Base-by-base conservation (phyloP, 2,797 vertebrate species). In the Parambassis ranga region DNA sequence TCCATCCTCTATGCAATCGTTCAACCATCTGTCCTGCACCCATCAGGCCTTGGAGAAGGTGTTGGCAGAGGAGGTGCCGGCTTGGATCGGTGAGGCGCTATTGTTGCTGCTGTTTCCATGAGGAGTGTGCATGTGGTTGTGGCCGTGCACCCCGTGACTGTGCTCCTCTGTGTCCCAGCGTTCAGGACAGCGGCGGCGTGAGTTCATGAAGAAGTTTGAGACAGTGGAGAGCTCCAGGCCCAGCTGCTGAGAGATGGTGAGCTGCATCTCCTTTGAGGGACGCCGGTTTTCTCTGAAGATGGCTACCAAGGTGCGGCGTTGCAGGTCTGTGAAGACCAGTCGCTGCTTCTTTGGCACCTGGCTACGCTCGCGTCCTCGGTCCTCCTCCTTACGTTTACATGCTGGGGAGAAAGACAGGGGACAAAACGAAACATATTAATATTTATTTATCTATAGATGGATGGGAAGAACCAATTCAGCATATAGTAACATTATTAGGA, bases 201-300 rank as follows among this genome's bases (percentile, higher is more conserved):
- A 95, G 27, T 98, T 98, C 96, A 98, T 98, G 93, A 98, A 97
- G 94, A 98, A 98, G 83, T 98, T 98, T 93, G 96, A 98, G 92
- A 98, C 96, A 2, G 97, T 98, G 91, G 88, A 94, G 86, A 97
- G 95, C 92, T 98, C 97, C 86, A 98, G 86, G 75, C 96, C 96
- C 67, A 98, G 94, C 89, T 98, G 97, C 92, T 98, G 97, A 0
- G 96, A 98, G 90, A 98, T 98, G 92, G 97, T 98, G 71, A 96
- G 85, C 92, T 98, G 97, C 97, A 98, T 98, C 79, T 98, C 97
- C 47, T 98, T 98, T 88, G 96, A 98, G 1, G 97, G 97, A 8
- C 97, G 94, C 85, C 96, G 97, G 91, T 98, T 98, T 90, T 98
- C 97, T 88, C 97, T 95, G 90, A 98, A 98, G 93, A 98, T 98